phyloP scores from a whole-genome alignment of 2,888 invertebrate genomes.

The Himalopsyche tibetana region DNA sequence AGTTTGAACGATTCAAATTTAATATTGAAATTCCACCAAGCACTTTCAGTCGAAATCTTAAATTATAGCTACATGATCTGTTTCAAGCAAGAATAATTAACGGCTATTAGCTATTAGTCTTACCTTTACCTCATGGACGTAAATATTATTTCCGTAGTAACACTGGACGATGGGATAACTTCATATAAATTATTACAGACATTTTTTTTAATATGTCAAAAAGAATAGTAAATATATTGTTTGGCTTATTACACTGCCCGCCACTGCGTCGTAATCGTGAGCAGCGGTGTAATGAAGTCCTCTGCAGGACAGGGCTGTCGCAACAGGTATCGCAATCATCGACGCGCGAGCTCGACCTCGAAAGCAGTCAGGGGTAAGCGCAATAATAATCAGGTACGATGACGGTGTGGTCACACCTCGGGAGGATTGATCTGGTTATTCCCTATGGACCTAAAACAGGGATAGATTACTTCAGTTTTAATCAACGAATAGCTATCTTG shows the following conservation, averaged over 20 bases:
- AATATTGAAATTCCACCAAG: no score
- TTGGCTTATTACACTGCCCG: neutral
- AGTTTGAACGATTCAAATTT: no score
- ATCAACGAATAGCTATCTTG: neutral
- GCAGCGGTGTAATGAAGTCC: constrained; percentile 10
- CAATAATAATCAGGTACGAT: neutral
- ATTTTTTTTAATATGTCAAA: no score
- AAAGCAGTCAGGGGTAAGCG: constrained; percentile 20
- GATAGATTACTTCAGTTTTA: neutral
- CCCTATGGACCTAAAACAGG: neutral
- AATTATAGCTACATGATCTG: no score
- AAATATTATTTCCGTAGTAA: no score
- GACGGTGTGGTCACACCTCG: constrained; percentile 8
- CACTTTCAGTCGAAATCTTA: no score
- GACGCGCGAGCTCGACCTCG: neutral
- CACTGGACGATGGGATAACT: no score
- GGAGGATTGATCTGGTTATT: neutral
- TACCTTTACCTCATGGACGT: no score
- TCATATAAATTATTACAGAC: no score
- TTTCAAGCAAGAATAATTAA: no score
- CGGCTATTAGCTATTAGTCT: no score
- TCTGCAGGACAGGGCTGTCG: constrained; percentile 42
- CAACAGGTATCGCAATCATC: constrained; percentile 28
- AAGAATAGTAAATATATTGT: no score
- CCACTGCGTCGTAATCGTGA: neutral